These are phyloP conservation scores for Metaphire vulgaris DNA, from an alignment of 1,140 invertebrate species.

Conservation along the genomic window DNA sequence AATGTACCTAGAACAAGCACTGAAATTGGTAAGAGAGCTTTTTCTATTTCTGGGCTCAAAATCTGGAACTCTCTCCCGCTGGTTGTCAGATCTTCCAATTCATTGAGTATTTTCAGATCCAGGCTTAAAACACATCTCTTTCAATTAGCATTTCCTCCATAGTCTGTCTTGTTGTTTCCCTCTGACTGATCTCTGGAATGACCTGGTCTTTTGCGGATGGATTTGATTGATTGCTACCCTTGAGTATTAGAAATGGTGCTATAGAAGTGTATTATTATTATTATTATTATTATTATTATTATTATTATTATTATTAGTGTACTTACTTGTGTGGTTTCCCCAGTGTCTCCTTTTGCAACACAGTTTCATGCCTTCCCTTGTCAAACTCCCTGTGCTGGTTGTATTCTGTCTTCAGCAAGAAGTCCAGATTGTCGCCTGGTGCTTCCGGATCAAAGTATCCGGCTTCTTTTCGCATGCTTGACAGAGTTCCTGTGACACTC, in stretches of 20 bases:
- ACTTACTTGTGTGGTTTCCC: constrained; percentile 43
- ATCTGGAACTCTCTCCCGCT: too few relatives aligned
- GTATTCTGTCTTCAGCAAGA: constrained; percentile 50
- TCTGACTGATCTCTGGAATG: too few relatives aligned
- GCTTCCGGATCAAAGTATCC: constrained; percentile 47
- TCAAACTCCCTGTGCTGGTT: constrained; percentile 49
- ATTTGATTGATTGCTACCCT: not conserved
- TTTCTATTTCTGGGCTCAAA: too few relatives aligned
- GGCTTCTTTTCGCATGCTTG: constrained; percentile 42
- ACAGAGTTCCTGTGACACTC: constrained; percentile 42
- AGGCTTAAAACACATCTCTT: not conserved
- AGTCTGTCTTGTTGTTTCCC: not conserved
- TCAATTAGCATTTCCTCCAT: not conserved
- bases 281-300: not conserved
- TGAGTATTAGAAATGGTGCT: not conserved
- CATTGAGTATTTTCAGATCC: too few relatives aligned
- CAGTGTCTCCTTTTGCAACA: constrained; percentile 49
- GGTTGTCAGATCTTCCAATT: too few relatives aligned
- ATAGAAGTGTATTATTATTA: not conserved
- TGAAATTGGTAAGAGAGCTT: too few relatives aligned
- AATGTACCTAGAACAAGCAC: too few relatives aligned
- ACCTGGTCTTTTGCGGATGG: not conserved
- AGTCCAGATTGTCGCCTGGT: constrained; percentile 50
- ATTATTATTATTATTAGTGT: too few relatives aligned
- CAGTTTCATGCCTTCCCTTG: constrained; percentile 42